These are phyloP conservation scores for Sapajus apella DNA, from an alignment of 2,113 vertebrate genomes.

Conservation along the genomic window DNA sequence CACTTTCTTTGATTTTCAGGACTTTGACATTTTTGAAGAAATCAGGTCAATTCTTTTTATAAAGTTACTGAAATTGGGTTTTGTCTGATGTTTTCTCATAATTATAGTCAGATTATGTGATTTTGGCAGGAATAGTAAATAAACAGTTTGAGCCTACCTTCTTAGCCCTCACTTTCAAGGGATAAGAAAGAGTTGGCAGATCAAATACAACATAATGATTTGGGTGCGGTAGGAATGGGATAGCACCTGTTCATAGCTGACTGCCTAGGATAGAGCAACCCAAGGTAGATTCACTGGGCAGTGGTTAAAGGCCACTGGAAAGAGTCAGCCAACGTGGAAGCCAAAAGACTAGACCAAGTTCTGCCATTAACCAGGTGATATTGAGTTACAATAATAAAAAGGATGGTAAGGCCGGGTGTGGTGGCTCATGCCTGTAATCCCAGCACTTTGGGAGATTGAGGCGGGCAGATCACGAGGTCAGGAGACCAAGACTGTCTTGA, in stretches of 20 bases:
- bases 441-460: too few relatives aligned
- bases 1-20: slow-evolving; percentile 44
- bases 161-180: background rate
- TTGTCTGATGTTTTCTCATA: slow-evolving; percentile 53
- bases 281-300: background rate
- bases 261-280: background rate
- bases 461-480: too few relatives aligned
- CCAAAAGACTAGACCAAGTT: background rate
- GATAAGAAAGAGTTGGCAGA: background rate
- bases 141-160: background rate
- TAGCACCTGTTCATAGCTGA: background rate
- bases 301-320: background rate
- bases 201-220: background rate
- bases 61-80: slow-evolving; percentile 53
- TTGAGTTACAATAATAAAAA: background rate
- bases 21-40: slow-evolving; percentile 61
- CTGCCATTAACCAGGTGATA: background rate
- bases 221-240: background rate
- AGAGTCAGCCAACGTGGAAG: background rate
- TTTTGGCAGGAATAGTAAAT: slow-evolving; percentile 54
- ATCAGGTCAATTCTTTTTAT: slow-evolving; percentile 61
- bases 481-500: too few relatives aligned
- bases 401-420: background rate
- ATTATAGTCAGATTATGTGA: slow-evolving; percentile 51
- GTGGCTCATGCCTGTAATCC: too few relatives aligned